Base-by-base conservation (phyloP, 2,113 vertebrate species). In the Fregetta grallaria region DNA sequence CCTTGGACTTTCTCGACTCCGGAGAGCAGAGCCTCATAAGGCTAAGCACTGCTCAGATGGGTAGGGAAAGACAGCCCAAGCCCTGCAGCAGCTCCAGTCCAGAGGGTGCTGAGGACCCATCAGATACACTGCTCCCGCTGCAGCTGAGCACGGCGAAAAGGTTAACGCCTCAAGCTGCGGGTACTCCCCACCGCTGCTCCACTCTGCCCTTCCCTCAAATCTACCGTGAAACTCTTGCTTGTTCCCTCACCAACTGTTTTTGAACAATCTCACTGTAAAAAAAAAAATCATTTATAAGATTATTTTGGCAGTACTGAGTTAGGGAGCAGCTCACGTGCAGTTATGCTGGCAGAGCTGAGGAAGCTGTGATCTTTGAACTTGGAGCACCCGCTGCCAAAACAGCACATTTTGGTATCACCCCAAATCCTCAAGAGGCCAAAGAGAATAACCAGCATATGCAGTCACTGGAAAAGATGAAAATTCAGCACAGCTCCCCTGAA, bases 131-230 rank as follows among this genome's bases (percentile, higher is more conserved):
- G 47, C 14, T 74, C 27, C 68, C 45, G 86, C 67, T 47, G 38
- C 68, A 76, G 75, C 70, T 75, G 50, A 81, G 63, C 70, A 34
- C 2, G 0, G 79, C 26, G 27, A 13, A 61, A 53, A 93, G 79
- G 73, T 61, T 36, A 61, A 40, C 6, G 30, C 61, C 38, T n/a
- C 11, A 18, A 63, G 61, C 55, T 56, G 38, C 49, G 45, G 32
- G 19, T 34, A 22, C 36, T 63, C 42, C 71, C 72, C 29, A 36
- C 6, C 50, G 18, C 21, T 9, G 29, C 32, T 58, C 27, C 32
- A 10, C 38, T 22, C 40, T 5, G 30, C 40, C 7, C 0, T 20
- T 55, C 67, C 36, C 47, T 68, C 10, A 0, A 38, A 55, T 4
- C 18, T 18, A 17, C 34, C 5, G 1, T 4, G 36, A 29, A 55